phyloP scores from a whole-genome alignment of 2,113 vertebrate species.

The Phoenicopterus ruber region DNA sequence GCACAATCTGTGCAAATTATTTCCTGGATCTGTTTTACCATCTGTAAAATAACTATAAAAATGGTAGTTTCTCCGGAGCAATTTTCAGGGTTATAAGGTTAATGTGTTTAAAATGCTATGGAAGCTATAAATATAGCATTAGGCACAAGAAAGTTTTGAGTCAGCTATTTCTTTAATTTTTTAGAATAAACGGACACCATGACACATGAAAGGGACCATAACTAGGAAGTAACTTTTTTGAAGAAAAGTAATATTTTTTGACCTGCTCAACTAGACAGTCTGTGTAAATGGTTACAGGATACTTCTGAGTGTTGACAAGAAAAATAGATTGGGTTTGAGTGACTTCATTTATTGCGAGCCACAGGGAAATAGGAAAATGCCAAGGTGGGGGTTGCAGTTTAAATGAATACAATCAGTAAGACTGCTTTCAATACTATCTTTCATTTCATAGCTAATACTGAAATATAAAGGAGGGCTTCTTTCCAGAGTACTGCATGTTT shows the following conservation, averaged over 20 bases:
- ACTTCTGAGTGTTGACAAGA: neutral
- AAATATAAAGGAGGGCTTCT: neutral
- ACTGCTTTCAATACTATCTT: neutral
- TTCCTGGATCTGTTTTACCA: neutral
- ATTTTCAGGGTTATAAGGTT: neutral
- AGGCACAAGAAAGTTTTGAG: neutral
- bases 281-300: neutral
- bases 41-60: neutral
- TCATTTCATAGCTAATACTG: neutral
- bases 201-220: neutral
- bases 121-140: neutral
- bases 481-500: neutral
- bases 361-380: neutral
- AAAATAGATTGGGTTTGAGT: neutral
- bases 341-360: neutral
- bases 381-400: neutral
- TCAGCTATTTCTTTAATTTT: neutral
- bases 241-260: neutral
- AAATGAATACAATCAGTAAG: neutral
- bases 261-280: neutral
- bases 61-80: neutral
- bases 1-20: neutral
- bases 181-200: neutral
- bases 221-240: neutral
- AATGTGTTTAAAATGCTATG: neutral